Conservation (phyloP, 2,113 vertebrate genomes). For the Crotalus viridis region DNA sequence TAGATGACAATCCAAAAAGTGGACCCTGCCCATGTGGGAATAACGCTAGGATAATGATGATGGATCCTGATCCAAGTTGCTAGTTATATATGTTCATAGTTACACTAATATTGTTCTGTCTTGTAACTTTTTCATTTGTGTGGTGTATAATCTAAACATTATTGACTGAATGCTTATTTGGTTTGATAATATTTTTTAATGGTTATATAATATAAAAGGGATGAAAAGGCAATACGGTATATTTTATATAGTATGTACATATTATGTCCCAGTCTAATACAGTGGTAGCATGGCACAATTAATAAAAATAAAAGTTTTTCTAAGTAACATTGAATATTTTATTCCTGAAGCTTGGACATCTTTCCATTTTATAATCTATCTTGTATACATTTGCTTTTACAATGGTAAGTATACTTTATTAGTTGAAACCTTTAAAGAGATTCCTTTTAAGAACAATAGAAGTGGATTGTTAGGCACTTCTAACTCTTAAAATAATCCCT, state of each 20-base stretch:
- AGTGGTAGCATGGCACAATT: not conserved
- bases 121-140: not conserved
- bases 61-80: not conserved
- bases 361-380: slow-evolving; percentile 55
- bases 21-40: not conserved
- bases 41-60: not conserved
- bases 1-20: not conserved
- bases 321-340: slow-evolving; percentile 54
- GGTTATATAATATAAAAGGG: not conserved
- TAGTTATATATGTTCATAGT: not conserved
- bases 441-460: not conserved
- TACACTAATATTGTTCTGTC: not conserved
- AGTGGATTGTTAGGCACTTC: not conserved
- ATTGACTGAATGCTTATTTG: slow-evolving; percentile 11
- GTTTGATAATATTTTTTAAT: slow-evolving; percentile 19
- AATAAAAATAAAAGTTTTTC: not conserved
- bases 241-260: not conserved
- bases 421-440: not conserved
- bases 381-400: slow-evolving; percentile 65
- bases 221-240: not conserved
- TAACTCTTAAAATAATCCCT: not conserved
- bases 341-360: slow-evolving; percentile 65
- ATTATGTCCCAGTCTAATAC: not conserved
- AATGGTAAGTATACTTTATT: slow-evolving; percentile 66
- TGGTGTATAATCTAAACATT: slow-evolving; percentile 9